phyloP scores from a whole-genome alignment of 2,888 invertebrate species.

The Poecilus cupreus region DNA sequence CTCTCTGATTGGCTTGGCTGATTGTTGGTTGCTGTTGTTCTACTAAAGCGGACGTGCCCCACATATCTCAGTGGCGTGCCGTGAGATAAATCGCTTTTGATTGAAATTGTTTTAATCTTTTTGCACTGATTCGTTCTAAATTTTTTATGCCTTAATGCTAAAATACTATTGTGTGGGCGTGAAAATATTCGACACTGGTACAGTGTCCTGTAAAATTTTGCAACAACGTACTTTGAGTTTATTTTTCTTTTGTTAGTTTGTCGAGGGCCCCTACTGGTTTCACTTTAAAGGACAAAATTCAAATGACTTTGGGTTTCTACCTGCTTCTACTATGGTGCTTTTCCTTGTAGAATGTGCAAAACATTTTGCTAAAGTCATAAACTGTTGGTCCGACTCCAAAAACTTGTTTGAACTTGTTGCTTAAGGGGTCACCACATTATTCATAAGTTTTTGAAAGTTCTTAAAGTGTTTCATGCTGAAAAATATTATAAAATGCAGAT shows the following conservation, averaged over 20 bases:
- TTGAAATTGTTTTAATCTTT: constrained; percentile 17
- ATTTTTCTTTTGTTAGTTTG: not conserved
- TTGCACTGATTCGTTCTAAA: not conserved
- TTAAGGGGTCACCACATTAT: not conserved
- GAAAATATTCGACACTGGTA: too few species aligned
- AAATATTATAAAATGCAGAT: too few species aligned
- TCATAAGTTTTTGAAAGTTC: too few species aligned
- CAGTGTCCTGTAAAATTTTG: not conserved
- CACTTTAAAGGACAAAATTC: not conserved
- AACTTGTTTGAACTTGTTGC: not conserved
- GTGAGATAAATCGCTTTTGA: constrained; percentile 23
- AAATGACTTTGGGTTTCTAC: not conserved
- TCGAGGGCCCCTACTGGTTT: not conserved
- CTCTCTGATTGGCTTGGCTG: constrained; percentile 39
- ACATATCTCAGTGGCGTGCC: constrained; percentile 54
- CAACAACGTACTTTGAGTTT: not conserved
- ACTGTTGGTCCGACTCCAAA: not conserved
- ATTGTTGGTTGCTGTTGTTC: constrained; percentile 46
- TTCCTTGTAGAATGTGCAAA: not conserved
- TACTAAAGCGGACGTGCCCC: constrained; percentile 57
- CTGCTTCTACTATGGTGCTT: not conserved
- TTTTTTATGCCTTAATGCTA: not conserved
- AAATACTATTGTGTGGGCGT: not conserved
- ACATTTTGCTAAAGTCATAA: not conserved
- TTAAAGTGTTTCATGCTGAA: too few species aligned